A percentile compares a stretch with the other conserved stretches of the same genome.
These are phyloP conservation scores for Nematopogon swammerdamellus DNA, from an alignment of 2,888 invertebrate species.

Conservation along the genomic window DNA sequence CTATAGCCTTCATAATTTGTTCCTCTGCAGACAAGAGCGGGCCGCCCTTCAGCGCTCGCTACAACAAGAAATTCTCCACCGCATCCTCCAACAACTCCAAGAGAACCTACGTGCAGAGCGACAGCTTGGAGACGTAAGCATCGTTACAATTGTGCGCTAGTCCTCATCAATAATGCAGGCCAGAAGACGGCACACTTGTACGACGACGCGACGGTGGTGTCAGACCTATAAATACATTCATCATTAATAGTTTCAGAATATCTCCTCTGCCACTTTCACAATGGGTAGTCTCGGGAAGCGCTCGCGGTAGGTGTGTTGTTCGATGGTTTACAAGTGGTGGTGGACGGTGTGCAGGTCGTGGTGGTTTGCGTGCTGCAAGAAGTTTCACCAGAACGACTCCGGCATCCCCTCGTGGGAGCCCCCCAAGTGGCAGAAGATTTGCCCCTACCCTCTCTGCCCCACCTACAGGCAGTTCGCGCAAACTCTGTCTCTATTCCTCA, in stretches of 20 bases:
- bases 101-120: constrained; percentile 45
- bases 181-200: background rate
- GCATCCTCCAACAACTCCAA: constrained; percentile 50
- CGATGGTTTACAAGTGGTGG: background rate
- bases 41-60: constrained; percentile 47
- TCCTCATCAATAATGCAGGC: no score
- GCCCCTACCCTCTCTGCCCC: constrained; percentile 83
- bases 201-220: background rate
- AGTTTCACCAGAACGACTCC: constrained; percentile 73
- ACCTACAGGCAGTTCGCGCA: constrained; percentile 82
- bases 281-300: no score
- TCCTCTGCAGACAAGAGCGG: constrained; percentile 29
- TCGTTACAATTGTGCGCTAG: no score
- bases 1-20: constrained; percentile 4
- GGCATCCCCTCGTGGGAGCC: constrained; percentile 79
- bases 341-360: constrained; percentile 62
- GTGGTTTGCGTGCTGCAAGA: constrained; percentile 78
- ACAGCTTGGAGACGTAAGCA: constrained; percentile 46
- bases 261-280: no score
- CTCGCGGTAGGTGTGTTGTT: no score
- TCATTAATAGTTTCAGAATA: no score
- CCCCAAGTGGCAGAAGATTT: constrained; percentile 72
- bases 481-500: constrained; percentile 65
- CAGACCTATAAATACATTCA: no score
- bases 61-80: constrained; percentile 50